phyloP scores from a whole-genome alignment of 1,140 invertebrate genomes.

The Lysiphlebus fabarum region DNA sequence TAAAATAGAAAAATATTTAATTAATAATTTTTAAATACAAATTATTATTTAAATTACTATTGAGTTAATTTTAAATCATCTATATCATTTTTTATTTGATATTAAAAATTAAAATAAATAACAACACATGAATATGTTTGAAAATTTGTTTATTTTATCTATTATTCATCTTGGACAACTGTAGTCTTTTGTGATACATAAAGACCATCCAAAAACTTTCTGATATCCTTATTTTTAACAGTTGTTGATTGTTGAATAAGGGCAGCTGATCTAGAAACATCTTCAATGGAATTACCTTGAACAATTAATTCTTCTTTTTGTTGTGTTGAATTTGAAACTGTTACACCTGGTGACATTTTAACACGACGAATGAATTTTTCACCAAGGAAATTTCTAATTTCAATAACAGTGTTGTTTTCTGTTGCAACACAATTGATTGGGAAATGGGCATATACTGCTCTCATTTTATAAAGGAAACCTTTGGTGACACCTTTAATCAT shows the following conservation, averaged over 20 bases:
- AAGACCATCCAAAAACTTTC: slow-evolving; percentile 96
- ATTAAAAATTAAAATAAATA: too few relatives aligned
- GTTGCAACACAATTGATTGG: slow-evolving; percentile 99
- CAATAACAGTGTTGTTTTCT: slow-evolving; percentile 84
- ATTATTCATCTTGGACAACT: slow-evolving; percentile 66
- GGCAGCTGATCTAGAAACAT: slow-evolving; percentile 97
- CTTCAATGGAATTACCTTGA: slow-evolving; percentile 96
- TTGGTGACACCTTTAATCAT: slow-evolving; percentile 97
- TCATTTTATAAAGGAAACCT: slow-evolving; percentile 99
- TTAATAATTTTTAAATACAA: too few relatives aligned
- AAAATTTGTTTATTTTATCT: slow-evolving; percentile 29
- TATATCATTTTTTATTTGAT: too few relatives aligned
- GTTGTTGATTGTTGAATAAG: slow-evolving; percentile 97
- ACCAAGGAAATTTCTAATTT: slow-evolving; percentile 98
- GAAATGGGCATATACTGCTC: slow-evolving; percentile 99
- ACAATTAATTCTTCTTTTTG: slow-evolving; percentile 97
- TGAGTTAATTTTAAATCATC: too few relatives aligned
- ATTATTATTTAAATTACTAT: too few relatives aligned
- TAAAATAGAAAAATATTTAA: too few relatives aligned
- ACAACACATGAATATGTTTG: too few relatives aligned
- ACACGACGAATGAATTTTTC: slow-evolving; percentile 96
- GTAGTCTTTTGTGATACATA: slow-evolving; percentile 95
- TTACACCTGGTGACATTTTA: slow-evolving; percentile 93
- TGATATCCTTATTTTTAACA: slow-evolving; percentile 98
- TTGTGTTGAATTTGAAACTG: slow-evolving; percentile 85